Percentiles rank a stretch among this genome's conserved stretches.
phyloP scores from a whole-genome alignment of 2,113 vertebrate genomes.

The Acrocephalus arundinaceus region DNA sequence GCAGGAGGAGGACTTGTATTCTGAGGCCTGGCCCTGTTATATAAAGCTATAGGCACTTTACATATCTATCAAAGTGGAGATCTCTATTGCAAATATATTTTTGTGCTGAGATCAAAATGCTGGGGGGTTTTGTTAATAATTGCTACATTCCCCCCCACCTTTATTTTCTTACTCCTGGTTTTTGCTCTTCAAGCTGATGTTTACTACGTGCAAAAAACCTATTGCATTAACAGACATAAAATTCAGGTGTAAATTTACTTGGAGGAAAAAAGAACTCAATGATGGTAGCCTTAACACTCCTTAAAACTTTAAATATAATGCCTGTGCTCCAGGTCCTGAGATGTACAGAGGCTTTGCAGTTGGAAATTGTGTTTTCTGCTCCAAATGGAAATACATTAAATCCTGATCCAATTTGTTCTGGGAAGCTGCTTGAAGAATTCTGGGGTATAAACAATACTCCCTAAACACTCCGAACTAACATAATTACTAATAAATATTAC shows the following conservation, averaged over 20 bases:
- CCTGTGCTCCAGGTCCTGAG: neutral
- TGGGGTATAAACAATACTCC: neutral
- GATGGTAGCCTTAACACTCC: neutral
- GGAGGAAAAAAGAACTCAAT: neutral
- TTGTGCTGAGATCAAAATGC: neutral
- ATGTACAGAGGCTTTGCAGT: neutral
- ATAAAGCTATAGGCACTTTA: neutral
- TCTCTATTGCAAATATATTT: neutral
- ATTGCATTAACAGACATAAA: neutral
- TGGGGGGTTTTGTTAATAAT: neutral
- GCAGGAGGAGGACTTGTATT: neutral
- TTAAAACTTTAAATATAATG: neutral
- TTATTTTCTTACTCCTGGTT: neutral
- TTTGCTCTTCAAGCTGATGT: neutral
- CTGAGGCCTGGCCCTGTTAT: neutral
- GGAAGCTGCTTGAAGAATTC: neutral
- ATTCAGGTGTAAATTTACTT: neutral
- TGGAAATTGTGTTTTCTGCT: neutral
- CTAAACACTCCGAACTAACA: neutral
- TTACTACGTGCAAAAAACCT: neutral
- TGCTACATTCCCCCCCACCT: neutral
- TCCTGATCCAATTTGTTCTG: neutral
- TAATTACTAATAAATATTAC: neutral
- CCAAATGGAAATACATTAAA: neutral
- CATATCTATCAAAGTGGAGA: neutral